A percentile compares a stretch with the other conserved stretches of the same genome.
These are phyloP conservation scores for Xenopus laevis DNA, from an alignment of 2,113 vertebrate species.

Conservation along the genomic window DNA sequence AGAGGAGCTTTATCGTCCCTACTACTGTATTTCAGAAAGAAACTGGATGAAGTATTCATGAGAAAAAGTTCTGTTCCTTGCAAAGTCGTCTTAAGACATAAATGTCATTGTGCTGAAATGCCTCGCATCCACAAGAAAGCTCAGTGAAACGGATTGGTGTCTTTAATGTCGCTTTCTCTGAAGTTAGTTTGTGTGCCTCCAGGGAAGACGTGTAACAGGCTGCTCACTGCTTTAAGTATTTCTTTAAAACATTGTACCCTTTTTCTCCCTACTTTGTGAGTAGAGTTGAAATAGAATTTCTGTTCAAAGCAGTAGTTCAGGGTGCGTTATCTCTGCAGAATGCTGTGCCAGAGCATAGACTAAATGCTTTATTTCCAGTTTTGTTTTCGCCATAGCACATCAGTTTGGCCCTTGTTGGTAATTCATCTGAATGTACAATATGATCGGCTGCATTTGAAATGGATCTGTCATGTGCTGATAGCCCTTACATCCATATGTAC, in stretches of 20 bases:
- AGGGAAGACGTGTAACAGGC: conserved; percentile 10
- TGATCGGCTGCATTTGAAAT: too few species aligned
- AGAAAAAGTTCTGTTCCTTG: neutral
- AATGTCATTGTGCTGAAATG: conserved; percentile 20
- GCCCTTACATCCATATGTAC: too few species aligned
- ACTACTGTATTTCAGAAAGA: neutral
- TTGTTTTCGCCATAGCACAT: too few species aligned
- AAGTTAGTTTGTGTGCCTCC: neutral
- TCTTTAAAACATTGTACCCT: neutral
- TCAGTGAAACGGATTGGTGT: neutral
- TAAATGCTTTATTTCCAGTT: too few species aligned
- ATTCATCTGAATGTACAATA: too few species aligned
- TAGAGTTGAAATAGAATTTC: too few species aligned
- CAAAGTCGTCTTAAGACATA: conserved; percentile 4
- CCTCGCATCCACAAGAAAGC: conserved; percentile 1
- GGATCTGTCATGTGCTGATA: too few species aligned
- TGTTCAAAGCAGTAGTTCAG: too few species aligned
- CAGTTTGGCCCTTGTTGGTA: too few species aligned
- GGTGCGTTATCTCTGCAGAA: too few species aligned
- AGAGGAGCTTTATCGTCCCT: neutral
- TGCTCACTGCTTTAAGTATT: conserved; percentile 5
- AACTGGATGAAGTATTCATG: conserved; percentile 3
- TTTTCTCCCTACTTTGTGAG: neutral
- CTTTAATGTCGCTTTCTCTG: conserved; percentile 11
- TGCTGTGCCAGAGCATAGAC: too few species aligned